A percentile compares a stretch with the other conserved stretches of the same genome.
Conservation (phyloP, 2,113 vertebrate genomes). For the Alethe castanea region DNA sequence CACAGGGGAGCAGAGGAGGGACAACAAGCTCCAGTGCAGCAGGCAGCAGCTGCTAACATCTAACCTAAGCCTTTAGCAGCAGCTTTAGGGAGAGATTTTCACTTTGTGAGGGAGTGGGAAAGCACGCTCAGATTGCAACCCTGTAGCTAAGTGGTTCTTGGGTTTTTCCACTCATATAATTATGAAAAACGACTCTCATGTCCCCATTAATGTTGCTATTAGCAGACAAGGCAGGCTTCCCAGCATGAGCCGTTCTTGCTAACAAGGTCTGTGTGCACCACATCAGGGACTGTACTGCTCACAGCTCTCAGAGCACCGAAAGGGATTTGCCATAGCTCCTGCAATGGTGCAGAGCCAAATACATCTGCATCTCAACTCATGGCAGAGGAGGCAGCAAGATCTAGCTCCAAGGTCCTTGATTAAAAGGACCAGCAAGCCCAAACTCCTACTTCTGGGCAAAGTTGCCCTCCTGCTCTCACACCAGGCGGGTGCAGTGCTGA, state of each 20-base stretch:
- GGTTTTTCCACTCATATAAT: not conserved
- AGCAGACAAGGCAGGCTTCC: not conserved
- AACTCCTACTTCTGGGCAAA: not conserved
- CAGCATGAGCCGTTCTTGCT: not conserved
- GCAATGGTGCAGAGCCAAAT: not conserved
- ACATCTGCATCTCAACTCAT: not conserved
- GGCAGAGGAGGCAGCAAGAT: not conserved
- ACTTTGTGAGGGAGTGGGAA: not conserved
- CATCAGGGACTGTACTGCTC: not conserved
- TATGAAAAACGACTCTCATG: not conserved
- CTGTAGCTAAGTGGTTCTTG: not conserved
- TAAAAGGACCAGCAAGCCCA: not conserved
- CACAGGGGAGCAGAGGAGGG: not conserved
- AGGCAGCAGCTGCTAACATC: not conserved
- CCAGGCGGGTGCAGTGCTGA: accelerated
- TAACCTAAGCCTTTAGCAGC: not conserved
- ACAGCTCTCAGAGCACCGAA: accelerated
- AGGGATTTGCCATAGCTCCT: not conserved
- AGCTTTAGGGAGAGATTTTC: not conserved
- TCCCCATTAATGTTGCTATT: not conserved
- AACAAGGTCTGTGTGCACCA: not conserved
- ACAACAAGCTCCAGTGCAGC: not conserved
- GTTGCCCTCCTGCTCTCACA: not conserved
- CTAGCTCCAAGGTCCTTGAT: not conserved
- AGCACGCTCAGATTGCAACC: not conserved